These are phyloP conservation scores for Thereva unica DNA, from an alignment of 2,888 invertebrate genomes.

Conservation along the genomic window DNA sequence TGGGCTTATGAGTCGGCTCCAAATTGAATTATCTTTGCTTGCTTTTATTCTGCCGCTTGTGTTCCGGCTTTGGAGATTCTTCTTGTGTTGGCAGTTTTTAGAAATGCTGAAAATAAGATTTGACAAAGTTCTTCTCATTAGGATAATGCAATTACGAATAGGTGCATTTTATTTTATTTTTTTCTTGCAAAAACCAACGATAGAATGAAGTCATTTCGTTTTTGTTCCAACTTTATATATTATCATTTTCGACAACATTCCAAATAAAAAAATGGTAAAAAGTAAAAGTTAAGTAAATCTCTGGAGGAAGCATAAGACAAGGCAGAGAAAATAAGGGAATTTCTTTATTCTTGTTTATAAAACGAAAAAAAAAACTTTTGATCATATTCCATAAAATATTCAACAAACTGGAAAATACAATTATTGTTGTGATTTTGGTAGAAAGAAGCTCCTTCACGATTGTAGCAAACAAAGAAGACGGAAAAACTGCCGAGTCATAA, in stretches of 20 bases:
- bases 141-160: constrained; percentile 11
- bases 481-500: constrained; percentile 8
- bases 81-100: constrained; percentile 4
- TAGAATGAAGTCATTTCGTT: not conserved
- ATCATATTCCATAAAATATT: constrained; percentile 11
- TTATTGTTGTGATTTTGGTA: constrained; percentile 14
- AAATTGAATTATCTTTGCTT: constrained; percentile 15
- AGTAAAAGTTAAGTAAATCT: not conserved
- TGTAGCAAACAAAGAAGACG: not conserved
- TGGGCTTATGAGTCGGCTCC: constrained; percentile 10
- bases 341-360: not conserved
- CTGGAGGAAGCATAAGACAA: not conserved
- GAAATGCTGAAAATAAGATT: constrained; percentile 8
- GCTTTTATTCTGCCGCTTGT: constrained; percentile 1
- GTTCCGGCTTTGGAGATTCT: not conserved
- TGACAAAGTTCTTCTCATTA: constrained; percentile 15
- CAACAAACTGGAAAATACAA: constrained; percentile 23
- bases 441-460: not conserved
- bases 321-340: not conserved
- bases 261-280: not conserved
- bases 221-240: not conserved
- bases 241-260: not conserved
- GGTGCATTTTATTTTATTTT: no score
- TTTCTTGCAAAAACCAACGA: not conserved
- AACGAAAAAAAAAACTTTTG: not conserved